Conservation (phyloP, 2,797 vertebrate species). For the Martes flavigula region DNA sequence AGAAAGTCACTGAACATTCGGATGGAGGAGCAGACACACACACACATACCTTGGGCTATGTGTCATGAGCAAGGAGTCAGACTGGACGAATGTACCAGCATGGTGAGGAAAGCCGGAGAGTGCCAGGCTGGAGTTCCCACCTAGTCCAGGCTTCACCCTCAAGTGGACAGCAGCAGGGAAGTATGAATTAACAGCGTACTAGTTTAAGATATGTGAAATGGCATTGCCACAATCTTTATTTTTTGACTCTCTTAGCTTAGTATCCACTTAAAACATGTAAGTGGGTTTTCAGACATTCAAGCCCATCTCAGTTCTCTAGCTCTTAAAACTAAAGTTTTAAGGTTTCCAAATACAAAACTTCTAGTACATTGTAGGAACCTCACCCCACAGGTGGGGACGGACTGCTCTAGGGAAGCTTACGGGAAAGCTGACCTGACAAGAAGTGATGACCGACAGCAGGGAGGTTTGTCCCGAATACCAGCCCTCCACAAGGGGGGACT, state of each 20-base stretch:
- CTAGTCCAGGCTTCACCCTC: not conserved
- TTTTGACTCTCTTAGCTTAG: not conserved
- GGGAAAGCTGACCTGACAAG: not conserved
- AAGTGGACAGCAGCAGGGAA: not conserved
- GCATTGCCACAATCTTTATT: not conserved
- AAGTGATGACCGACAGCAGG: not conserved
- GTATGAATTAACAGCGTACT: too few species aligned
- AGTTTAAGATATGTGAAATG: rapidly evolving
- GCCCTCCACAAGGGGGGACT: not conserved
- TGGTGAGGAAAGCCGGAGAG: not conserved
- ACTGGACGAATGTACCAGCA: not conserved
- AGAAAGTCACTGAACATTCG: not conserved
- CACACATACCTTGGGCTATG: not conserved
- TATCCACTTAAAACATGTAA: not conserved
- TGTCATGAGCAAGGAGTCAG: not conserved
- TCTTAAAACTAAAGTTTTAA: not conserved
- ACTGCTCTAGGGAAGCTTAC: not conserved
- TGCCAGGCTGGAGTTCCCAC: not conserved
- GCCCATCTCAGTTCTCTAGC: not conserved
- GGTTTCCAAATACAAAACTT: not conserved
- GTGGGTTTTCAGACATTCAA: not conserved
- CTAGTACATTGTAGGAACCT: not conserved
- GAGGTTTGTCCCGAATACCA: not conserved
- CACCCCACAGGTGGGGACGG: not conserved
- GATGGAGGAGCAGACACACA: not conserved